Base-by-base conservation (phyloP, 2,888 invertebrate genomes). In the Drosophila falleni region DNA sequence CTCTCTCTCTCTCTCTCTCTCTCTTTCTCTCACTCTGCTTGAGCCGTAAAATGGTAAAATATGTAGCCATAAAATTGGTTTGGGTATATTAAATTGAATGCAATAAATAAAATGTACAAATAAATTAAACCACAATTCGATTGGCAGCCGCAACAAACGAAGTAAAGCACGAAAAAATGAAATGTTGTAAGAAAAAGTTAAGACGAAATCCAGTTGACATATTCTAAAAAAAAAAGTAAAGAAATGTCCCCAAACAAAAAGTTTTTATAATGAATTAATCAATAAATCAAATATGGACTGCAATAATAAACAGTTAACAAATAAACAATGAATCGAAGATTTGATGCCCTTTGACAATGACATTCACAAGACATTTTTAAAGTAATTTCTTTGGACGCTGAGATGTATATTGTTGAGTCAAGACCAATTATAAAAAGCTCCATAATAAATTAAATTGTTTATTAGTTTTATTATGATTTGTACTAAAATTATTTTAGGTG, bases 31-130 rank as follows among this genome's bases (percentile, higher is more conserved):
- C 41, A 16, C 31, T 53, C 42, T 16, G n/a, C 59, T 50, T 68
- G 29, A 33, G 19, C 58, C 44, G 58, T 58, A 41, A 42, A 63
- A 59, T 74, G 76, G 47, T 83, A 78, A 84, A 80, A 74, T 86
- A 87, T 89, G 84, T 88, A 80, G 89, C 89, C 84, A 71, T 84
- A 83, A 84, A 88, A 88, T 83, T 76, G 78, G 33, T 64, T 71
- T 68, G 71, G 55, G 50, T 78, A 58, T 64, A 67, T 73, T 71
- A 71, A 80, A 80, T 79, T 55, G 69, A 74, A 78, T 69, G 70
- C 74, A 76, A 76, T 69, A 78, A 76, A 69, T 74, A 56, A 78
- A 74, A 33, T 59, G 69, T 19, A 71, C 69, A 68, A 84, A 71
- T 81, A 71, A 87, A 72, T 83, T 70, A 84, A 87, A 71, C 37